A percentile compares a stretch with the other conserved stretches of the same genome.
Conservation (phyloP, 2,888 invertebrate genomes). For the Heteropelma amictum region DNA sequence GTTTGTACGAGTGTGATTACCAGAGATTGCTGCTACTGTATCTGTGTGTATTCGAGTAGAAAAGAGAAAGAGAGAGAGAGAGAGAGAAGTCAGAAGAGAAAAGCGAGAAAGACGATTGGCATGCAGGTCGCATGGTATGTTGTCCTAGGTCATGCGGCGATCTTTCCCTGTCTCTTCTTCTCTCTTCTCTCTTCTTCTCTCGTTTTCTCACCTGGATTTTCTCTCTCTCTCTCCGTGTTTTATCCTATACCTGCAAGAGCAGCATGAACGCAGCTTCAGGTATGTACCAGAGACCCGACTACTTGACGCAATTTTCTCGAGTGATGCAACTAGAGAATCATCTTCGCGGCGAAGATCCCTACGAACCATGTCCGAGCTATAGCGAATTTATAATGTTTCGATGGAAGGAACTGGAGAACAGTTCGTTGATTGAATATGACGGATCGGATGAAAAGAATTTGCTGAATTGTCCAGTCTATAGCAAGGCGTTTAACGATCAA, state of each 20-base stretch:
- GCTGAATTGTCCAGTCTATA: too few species aligned
- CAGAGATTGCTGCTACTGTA: conserved; percentile 16
- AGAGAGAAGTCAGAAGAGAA: conserved; percentile 42
- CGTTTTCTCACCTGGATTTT: conserved; percentile 47
- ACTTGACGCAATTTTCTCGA: conserved; percentile 58
- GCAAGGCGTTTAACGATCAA: too few species aligned
- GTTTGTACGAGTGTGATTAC: conserved; percentile 31
- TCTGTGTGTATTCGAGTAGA: conserved; percentile 20
- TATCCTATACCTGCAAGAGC: conserved; percentile 13
- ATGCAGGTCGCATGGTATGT: conserved; percentile 76
- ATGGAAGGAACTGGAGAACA: not conserved
- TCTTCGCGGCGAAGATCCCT: conserved; percentile 3
- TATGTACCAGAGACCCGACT: conserved; percentile 23
- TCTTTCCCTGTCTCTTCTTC: conserved; percentile 61
- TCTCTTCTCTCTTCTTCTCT: conserved; percentile 56
- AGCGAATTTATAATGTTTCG: conserved; percentile 10
- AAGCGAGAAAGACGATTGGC: conserved; percentile 69
- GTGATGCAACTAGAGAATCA: conserved; percentile 57
- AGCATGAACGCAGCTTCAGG: conserved; percentile 28
- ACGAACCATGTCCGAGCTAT: not conserved
- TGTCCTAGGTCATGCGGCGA: conserved; percentile 77
- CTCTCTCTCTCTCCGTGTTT: conserved; percentile 37
- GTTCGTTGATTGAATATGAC: conserved; percentile 13
- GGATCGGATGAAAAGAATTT: too few species aligned
- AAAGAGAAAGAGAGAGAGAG: conserved; percentile 38